Percentiles rank a stretch among this genome's conserved stretches.
phyloP scores from a whole-genome alignment of 2,888 invertebrate genomes.

The Pasiphila rectangulata region DNA sequence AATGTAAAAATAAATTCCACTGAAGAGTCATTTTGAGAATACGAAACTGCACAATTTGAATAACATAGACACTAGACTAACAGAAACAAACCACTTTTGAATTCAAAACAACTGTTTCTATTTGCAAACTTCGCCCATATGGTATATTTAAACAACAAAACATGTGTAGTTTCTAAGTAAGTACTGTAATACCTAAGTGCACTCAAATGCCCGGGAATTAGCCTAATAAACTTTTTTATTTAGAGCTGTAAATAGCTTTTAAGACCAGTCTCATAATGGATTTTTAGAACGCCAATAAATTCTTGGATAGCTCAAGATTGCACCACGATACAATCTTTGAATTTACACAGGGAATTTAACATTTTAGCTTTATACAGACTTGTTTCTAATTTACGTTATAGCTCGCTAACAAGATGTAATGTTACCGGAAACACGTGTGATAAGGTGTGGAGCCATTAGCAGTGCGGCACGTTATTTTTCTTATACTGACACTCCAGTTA shows the following conservation, averaged over 20 bases:
- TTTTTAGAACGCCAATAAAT: not conserved
- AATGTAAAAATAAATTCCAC: constrained; percentile 62
- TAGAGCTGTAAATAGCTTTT: not conserved
- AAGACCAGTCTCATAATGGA: not conserved
- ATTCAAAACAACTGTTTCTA: constrained; percentile 14
- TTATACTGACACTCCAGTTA: too few species aligned
- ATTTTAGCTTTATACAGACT: constrained; percentile 2
- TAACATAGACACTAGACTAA: constrained; percentile 18
- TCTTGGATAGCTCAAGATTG: constrained; percentile 1
- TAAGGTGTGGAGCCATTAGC: constrained; percentile 22
- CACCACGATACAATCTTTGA: not conserved
- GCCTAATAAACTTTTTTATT: not conserved
- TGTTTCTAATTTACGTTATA: constrained; percentile 9
- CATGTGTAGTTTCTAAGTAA: too few species aligned
- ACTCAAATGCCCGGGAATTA: not conserved
- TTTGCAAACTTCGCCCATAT: too few species aligned
- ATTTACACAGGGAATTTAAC: constrained; percentile 1
- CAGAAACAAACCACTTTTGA: constrained; percentile 14
- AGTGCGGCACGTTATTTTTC: constrained; percentile 28
- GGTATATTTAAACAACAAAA: too few species aligned
- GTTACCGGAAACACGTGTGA: constrained; percentile 19
- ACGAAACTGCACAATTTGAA: constrained; percentile 48
- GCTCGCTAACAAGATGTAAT: constrained; percentile 19
- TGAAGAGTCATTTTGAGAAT: constrained; percentile 47
- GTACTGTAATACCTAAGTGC: not conserved